Base-by-base conservation (phyloP, 2,888 invertebrate genomes). In the Crepidodera aurea region DNA sequence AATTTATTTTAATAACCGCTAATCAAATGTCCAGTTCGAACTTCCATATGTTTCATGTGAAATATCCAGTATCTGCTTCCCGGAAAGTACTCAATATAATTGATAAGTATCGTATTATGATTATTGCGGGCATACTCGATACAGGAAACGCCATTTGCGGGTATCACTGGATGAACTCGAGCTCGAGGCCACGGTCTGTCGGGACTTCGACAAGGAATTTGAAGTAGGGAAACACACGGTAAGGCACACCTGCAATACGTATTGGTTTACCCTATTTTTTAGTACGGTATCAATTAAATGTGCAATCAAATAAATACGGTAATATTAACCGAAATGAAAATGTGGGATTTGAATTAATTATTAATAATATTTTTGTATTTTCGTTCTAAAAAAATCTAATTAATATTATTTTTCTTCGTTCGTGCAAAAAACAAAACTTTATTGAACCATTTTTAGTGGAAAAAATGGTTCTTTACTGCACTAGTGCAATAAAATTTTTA, bases 101-200 rank as follows among this genome's bases (percentile, higher is more conserved):
- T 74, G 74, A 74, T 73, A 74, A 70, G 68, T 74, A 73, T 73
- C 71, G 64, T 71, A 71, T 72, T 70, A 72, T 71, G 71, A 75
- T 72, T 73, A 73, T 72, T 73, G 72, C 60, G 58, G 70, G 66
- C 63, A 73, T 12, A 57, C 66, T 67, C 64, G 71, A 73, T 72
- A 73, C 75, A 72, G 75, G 75, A 74, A 75, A 71, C 69, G 71
- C 69, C 73, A 71, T 75, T 73, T 72, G 73, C 68, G 66, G 71
- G 66, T 68, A 66, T 66, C 61, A 54, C 40, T 62, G 59, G 54
- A 57, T 53, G 55, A 40, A 64, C 51, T 7, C 7, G 16, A 16
- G 15, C 1, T 7, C 8, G 12, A 22, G 6, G 42, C 18, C 16
- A 7, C 6, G 15, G 8, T 16, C 13, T 16, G 19, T 42, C 4